phyloP scores from a whole-genome alignment of 2,797 vertebrate species.

The Natrix natrix region DNA sequence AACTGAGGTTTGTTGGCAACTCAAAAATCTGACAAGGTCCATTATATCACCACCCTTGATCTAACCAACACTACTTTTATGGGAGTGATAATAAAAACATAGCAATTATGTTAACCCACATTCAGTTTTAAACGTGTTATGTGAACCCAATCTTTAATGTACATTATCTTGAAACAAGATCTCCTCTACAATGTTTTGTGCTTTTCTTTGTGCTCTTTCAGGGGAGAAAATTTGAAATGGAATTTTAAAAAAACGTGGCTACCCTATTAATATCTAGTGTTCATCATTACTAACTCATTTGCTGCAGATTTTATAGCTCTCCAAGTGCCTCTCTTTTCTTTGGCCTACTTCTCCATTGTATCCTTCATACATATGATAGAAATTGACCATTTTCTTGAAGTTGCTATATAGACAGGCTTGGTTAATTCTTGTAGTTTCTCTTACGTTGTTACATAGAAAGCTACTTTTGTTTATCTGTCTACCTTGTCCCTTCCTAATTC shows the following conservation, averaged over 20 bases:
- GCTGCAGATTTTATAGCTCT: not conserved
- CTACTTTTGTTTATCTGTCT: not conserved
- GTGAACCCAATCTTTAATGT: not conserved
- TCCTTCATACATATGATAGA: not conserved
- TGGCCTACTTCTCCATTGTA: not conserved
- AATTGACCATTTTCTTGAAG: not conserved
- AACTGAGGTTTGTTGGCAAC: not conserved
- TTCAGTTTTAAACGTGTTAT: not conserved
- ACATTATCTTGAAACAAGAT: not conserved
- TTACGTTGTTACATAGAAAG: not conserved
- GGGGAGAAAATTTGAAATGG: not conserved
- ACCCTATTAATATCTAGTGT: not conserved
- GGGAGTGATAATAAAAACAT: not conserved
- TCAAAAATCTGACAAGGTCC: not conserved
- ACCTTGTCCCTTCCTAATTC: not conserved
- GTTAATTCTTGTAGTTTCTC: not conserved
- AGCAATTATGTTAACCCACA: not conserved
- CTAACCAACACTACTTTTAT: not conserved
- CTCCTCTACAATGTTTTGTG: not conserved
- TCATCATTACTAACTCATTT: not conserved
- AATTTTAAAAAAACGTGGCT: not conserved
- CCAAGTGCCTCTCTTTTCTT: not conserved
- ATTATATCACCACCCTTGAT: not conserved
- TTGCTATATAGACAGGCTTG: not conserved
- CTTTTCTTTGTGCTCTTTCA: not conserved